Base-by-base conservation (phyloP, 2,113 vertebrate genomes). In the Clinocottus analis region DNA sequence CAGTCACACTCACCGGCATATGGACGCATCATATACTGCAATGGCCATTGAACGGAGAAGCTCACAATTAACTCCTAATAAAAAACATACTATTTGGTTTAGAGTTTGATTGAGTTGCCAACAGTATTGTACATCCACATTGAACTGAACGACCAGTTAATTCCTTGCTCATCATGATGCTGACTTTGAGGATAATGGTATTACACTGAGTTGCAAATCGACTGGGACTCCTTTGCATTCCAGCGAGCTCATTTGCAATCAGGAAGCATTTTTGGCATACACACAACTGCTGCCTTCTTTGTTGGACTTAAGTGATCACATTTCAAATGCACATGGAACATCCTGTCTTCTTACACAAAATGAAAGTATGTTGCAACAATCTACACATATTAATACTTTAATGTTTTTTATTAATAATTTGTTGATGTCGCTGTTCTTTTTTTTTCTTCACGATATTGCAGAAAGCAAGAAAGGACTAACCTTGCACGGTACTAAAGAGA, bases 201-300 rank as follows among this genome's bases (percentile, higher is more conserved):
- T 33, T 41, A 6, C 27, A 31, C 17, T 21, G 56, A 47, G 31
- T 29, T 33, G 51, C 60, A 31, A 21, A 55, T 45, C 14, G 21
- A 51, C 41, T n/a, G 59, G 39, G 9, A 6, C 66, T 66, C 5
- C 25, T 69, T n/a, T 63, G 62, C 33, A 43, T 14, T 25, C 1
- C 8, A 4, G 60, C 37, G 49, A 33, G n/a, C 65, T 78, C 83
- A 83, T 85, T 78, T 68, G 39, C 72, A 79, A 79, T 62, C 25
- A 29, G 68, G 14, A 76, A 67, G 58, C 66, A 47, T 60, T 72
- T 62, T 62, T 65, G 56, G 43, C 41, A 14, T 60, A 74, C 66
- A 53, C 37, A 31, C n/a, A n/a, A n/a, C 56, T 43, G 81, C 84
- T 78, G 74, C 45, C 33, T 47, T 62, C 39, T 37, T 63, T 41